These are phyloP conservation scores for Xylota sylvarum DNA, from an alignment of 2,888 invertebrate species.

Conservation along the genomic window DNA sequence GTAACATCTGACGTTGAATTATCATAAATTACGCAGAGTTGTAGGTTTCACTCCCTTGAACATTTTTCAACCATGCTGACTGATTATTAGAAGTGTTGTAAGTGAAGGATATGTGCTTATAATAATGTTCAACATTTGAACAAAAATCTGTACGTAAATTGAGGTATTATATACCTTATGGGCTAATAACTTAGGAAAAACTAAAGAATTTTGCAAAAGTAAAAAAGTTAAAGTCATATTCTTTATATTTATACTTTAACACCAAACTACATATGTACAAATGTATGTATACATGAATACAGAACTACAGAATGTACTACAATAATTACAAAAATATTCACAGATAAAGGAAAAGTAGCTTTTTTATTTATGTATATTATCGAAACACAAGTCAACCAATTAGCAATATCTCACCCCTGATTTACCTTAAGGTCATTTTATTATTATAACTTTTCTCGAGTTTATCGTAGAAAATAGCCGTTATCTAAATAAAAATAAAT, in stretches of 20 bases:
- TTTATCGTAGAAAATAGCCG: conserved; percentile 26
- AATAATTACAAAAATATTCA: not conserved
- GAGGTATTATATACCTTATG: no score
- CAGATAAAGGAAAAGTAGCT: not conserved
- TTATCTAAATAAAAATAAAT: conserved; percentile 21
- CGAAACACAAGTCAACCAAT: conserved; percentile 9
- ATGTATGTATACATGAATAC: not conserved
- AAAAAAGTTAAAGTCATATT: no score
- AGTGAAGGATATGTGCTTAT: not conserved
- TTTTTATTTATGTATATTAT: not conserved
- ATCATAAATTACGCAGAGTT: conserved; percentile 81
- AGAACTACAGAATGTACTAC: no score
- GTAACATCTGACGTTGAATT: conserved; percentile 83
- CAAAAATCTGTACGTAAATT: no score
- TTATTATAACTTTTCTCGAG: conserved; percentile 54
- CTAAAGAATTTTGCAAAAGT: no score
- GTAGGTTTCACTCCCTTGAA: conserved; percentile 42
- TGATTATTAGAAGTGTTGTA: conserved; percentile 14
- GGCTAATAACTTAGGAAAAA: no score
- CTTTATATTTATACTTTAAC: no score
- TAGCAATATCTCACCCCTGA: conserved; percentile 6
- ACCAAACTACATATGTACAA: not conserved
- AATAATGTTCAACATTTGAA: no score
- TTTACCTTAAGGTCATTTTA: conserved; percentile 37
- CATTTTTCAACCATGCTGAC: conserved; percentile 50